Conservation (phyloP, 1,140 invertebrate species). For the Vanessa tameamea region DNA sequence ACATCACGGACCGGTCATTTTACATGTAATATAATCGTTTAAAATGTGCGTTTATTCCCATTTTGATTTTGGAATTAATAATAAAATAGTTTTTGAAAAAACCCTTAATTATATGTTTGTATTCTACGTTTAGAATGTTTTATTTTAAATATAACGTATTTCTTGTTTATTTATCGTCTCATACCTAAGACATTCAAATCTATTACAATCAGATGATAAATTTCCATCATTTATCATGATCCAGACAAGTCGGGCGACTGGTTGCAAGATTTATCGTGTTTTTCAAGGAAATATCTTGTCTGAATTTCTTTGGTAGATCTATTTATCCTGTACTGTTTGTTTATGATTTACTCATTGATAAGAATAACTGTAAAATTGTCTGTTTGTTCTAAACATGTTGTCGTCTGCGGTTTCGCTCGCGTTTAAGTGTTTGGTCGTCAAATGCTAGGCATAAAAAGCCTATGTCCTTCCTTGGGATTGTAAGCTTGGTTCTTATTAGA, state of each 20-base stretch:
- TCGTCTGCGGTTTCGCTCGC: not conserved
- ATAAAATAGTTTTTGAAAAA: no score
- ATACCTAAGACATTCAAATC: not conserved
- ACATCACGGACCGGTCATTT: no score
- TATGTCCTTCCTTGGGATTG: no score
- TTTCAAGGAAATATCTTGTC: not conserved
- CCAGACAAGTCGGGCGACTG: conserved; percentile 12
- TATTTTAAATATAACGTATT: not conserved
- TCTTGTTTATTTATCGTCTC: not conserved
- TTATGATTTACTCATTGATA: not conserved
- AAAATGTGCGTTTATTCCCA: no score
- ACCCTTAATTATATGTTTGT: no score
- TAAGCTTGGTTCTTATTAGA: no score
- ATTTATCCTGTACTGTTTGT: not conserved
- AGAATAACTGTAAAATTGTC: conserved; percentile 4
- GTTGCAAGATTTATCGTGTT: conserved; percentile 11
- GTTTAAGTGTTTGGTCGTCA: not conserved
- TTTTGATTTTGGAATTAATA: no score
- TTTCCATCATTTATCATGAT: not conserved
- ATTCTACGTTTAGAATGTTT: not conserved
- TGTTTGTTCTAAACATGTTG: not conserved
- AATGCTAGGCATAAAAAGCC: no score
- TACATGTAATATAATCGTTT: no score
- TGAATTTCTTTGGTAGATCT: not conserved
- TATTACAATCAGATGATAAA: conserved; percentile 15